Evolutionary conservation across 2,888 invertebrate genomes (phyloP).

Genomic region (Brachyptera putata): DNA sequence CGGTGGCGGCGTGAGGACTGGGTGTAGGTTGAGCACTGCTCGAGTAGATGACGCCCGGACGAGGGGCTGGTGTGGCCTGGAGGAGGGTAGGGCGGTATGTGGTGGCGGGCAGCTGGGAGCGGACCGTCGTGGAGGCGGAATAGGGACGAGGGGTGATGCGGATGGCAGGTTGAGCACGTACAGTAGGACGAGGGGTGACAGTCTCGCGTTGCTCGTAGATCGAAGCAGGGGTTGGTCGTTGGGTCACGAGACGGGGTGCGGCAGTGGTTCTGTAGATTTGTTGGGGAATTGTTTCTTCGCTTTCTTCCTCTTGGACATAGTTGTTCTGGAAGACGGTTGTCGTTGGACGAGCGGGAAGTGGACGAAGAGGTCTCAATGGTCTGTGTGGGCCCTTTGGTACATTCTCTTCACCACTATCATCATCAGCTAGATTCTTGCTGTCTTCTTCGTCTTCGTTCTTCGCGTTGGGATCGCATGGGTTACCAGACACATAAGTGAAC

Average conservation of each 20-base stretch:
- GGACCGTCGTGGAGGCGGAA: conserved; percentile 43
- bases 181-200: conserved; percentile 49
- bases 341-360: conserved; percentile 49
- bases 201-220: conserved; percentile 48
- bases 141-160: conserved; percentile 59
- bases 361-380: conserved; percentile 40
- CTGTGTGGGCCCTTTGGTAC: conserved; percentile 50
- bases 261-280: conserved; percentile 36
- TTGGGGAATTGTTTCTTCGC: conserved; percentile 55
- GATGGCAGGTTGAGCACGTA: conserved; percentile 51
- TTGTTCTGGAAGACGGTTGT: conserved; percentile 69
- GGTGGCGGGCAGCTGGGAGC: conserved; percentile 55
- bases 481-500: conserved; percentile 81
- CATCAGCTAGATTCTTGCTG: conserved; percentile 49
- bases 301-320: conserved; percentile 59
- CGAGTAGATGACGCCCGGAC: conserved; percentile 31
- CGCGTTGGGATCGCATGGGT: conserved; percentile 82
- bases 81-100: conserved; percentile 60
- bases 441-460: conserved; percentile 61
- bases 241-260: conserved; percentile 30
- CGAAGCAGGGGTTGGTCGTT: conserved; percentile 35
- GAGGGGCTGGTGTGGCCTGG: conserved; percentile 42
- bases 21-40: conserved; percentile 40
- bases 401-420: conserved; percentile 52
- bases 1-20: conserved; percentile 27